A percentile compares a stretch with the other conserved stretches of the same genome.
Evolutionary conservation across 1,140 invertebrate species (phyloP).

Genomic region (Drosophila sulfurigaster): DNA sequence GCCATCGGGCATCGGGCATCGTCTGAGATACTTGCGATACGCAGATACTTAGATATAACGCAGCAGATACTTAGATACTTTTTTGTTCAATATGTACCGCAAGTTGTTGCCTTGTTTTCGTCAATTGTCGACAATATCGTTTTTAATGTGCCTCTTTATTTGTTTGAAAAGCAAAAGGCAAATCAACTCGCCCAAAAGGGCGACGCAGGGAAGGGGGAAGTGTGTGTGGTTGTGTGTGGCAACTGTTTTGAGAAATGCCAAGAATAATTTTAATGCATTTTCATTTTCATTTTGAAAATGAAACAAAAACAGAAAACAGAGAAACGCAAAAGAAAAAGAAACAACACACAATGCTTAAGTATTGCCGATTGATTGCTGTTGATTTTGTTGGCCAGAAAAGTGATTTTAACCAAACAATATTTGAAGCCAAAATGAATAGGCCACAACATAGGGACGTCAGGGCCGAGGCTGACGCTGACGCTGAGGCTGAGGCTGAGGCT

Average conservation of each 20-base stretch:
- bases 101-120: slow-evolving; percentile 69
- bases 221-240: neutral
- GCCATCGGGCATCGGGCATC: slow-evolving; percentile 30
- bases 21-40: slow-evolving; percentile 13
- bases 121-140: slow-evolving; percentile 81
- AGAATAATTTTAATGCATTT: slow-evolving; percentile 74
- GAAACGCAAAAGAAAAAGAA: neutral
- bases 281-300: slow-evolving; percentile 21
- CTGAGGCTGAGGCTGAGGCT: neutral
- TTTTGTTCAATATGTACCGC: neutral
- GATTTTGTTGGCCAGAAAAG: slow-evolving; percentile 47
- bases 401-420: slow-evolving; percentile 41
- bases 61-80: neutral
- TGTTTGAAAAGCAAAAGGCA: slow-evolving; percentile 61
- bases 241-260: slow-evolving; percentile 36
- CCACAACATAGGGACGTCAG: too few species aligned
- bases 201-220: neutral
- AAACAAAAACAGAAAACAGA: too few species aligned
- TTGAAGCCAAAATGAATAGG: neutral
- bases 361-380: slow-evolving; percentile 74
- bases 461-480: neutral
- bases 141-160: slow-evolving; percentile 72
- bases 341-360: slow-evolving; percentile 13
- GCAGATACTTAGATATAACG: slow-evolving; percentile 10
- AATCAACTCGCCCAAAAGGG: slow-evolving; percentile 18